Conservation (phyloP, 2,113 vertebrate genomes). For the Coturnix japonica region DNA sequence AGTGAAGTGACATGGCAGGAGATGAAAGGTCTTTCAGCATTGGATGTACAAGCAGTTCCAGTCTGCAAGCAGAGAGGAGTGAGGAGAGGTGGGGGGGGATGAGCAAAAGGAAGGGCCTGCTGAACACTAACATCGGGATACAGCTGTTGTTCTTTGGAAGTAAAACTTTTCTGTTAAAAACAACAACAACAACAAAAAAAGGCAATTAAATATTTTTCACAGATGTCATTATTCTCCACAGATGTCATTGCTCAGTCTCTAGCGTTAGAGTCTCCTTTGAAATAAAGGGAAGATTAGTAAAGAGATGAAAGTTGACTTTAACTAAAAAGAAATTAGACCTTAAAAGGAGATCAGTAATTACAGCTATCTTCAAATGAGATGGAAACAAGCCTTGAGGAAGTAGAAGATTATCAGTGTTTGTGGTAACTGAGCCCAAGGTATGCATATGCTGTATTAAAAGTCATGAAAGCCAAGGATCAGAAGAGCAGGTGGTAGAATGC, state of each 20-base stretch:
- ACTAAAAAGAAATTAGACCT: constrained; percentile 52
- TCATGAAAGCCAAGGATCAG: constrained; percentile 10
- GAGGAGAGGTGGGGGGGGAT: neutral
- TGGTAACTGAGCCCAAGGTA: constrained; percentile 39
- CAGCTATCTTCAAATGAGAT: constrained; percentile 60
- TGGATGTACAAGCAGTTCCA: neutral
- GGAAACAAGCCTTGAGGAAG: constrained; percentile 42
- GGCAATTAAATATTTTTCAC: constrained; percentile 18
- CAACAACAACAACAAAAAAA: neutral
- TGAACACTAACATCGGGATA: neutral
- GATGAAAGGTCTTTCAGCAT: neutral
- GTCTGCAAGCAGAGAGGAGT: neutral
- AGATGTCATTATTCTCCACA: constrained; percentile 14
- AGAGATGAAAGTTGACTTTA: constrained; percentile 57
- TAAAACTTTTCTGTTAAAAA: neutral
- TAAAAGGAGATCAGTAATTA: constrained; percentile 60
- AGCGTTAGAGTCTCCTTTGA: constrained; percentile 62
- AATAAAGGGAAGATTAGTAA: constrained; percentile 62
- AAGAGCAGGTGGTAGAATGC: constrained; percentile 51
- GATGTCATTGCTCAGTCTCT: neutral
- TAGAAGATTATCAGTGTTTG: constrained; percentile 44
- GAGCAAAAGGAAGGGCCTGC: neutral
- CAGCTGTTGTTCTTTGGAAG: neutral
- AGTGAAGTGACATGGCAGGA: neutral
- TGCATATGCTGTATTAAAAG: neutral